These are phyloP conservation scores for Chaetophractus vellerosus DNA, from an alignment of 2,797 vertebrate genomes.

Conservation along the genomic window DNA sequence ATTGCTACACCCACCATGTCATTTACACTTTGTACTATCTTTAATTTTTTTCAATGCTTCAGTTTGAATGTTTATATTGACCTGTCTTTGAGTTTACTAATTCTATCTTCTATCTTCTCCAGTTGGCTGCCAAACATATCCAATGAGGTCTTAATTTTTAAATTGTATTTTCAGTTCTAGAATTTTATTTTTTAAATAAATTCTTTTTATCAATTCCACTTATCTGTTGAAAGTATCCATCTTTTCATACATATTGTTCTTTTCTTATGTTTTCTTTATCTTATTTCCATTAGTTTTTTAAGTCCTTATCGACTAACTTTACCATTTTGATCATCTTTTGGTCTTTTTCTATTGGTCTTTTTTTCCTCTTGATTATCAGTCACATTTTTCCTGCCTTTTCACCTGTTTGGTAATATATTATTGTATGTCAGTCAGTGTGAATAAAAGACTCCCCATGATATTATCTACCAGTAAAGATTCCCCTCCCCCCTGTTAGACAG, in stretches of 20 bases:
- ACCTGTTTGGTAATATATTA: background rate
- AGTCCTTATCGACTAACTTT: background rate
- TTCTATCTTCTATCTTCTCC: background rate
- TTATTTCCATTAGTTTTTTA: background rate
- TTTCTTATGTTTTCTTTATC: background rate
- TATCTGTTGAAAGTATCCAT: background rate
- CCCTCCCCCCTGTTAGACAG: background rate
- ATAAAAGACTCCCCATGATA: background rate
- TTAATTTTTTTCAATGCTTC: background rate
- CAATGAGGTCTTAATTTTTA: background rate
- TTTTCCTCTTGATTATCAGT: background rate
- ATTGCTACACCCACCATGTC: too few species aligned
- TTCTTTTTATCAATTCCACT: background rate
- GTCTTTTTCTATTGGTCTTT: background rate
- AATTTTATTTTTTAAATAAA: background rate
- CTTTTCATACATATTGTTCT: slow-evolving; percentile 10
- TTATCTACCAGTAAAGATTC: background rate
- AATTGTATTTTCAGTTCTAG: background rate
- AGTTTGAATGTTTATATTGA: background rate
- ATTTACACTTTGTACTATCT: background rate
- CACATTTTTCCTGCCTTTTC: background rate
- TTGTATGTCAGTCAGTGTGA: background rate
- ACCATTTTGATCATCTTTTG: background rate
- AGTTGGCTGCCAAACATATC: background rate
- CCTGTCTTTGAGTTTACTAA: background rate